A percentile compares a stretch with the other conserved stretches of the same genome.
Evolutionary conservation across 2,888 invertebrate species (phyloP).

Genomic region (Auanema freiburgensis): DNA sequence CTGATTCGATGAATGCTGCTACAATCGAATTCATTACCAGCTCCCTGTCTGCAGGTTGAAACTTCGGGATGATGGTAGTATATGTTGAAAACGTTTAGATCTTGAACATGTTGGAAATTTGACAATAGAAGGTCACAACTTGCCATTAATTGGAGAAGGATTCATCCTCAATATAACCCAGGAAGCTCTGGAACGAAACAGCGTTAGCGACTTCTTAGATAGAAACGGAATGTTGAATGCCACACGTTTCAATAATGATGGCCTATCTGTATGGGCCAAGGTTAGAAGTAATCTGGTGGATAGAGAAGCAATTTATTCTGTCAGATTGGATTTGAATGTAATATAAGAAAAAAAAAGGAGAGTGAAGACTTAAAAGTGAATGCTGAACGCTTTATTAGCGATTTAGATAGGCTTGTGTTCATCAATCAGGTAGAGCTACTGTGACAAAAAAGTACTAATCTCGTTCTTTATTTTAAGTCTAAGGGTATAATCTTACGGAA

Average conservation of each 20-base stretch:
- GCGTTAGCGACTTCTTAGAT: conserved; percentile 15
- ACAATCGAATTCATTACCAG: conserved; percentile 33
- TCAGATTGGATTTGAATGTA: conserved; percentile 38
- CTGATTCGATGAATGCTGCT: conserved; percentile 31
- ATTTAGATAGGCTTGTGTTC: conserved; percentile 33
- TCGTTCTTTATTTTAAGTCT: conserved; percentile 1
- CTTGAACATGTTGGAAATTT: conserved; percentile 39
- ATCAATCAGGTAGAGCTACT: conserved; percentile 25
- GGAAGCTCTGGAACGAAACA: conserved; percentile 10
- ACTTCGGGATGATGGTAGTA: no score
- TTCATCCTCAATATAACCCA: conserved; percentile 22
- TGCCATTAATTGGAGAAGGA: conserved; percentile 20
- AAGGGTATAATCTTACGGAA: conserved; percentile 15
- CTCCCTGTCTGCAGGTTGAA: conserved; percentile 28
- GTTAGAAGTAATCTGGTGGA: neutral
- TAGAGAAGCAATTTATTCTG: neutral
- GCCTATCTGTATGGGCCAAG: conserved; percentile 19
- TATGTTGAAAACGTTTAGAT: conserved; percentile 30
- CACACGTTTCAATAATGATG: conserved; percentile 19
- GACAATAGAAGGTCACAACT: conserved; percentile 28
- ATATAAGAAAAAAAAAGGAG: conserved; percentile 39
- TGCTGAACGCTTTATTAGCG: conserved; percentile 27
- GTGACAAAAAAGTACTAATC: neutral
- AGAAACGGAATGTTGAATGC: conserved; percentile 19
- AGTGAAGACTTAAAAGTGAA: conserved; percentile 33